Evolutionary conservation across 1,140 invertebrate genomes (phyloP).

Genomic region (Aphis craccivora): DNA sequence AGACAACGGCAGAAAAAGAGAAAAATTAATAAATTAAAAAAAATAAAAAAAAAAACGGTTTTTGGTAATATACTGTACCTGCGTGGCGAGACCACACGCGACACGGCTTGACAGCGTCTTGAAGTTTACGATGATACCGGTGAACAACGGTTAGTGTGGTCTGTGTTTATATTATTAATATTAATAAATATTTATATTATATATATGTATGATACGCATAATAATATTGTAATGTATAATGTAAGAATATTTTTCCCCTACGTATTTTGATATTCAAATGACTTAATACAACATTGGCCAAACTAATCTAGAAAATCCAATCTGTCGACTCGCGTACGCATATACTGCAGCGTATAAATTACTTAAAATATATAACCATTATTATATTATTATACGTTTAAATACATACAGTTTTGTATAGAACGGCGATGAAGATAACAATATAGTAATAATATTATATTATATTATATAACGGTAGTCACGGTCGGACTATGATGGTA

Average conservation of each 20-base stretch:
- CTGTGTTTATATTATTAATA: slow-evolving; percentile 30
- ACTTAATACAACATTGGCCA: slow-evolving; percentile 28
- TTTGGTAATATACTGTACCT: slow-evolving; percentile 27
- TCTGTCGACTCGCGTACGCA: background rate
- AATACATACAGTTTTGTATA: background rate
- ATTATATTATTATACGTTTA: background rate
- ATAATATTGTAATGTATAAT: background rate
- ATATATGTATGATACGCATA: background rate
- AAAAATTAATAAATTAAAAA: slow-evolving; percentile 54
- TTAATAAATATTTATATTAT: background rate
- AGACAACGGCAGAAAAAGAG: background rate
- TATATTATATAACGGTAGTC: background rate
- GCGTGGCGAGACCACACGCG: slow-evolving; percentile 52
- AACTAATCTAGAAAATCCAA: slow-evolving; percentile 35
- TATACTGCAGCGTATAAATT: background rate
- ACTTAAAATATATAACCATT: background rate
- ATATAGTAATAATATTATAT: no score
- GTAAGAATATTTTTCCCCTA: background rate
- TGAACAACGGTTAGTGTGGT: slow-evolving; percentile 50
- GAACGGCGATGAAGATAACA: no score
- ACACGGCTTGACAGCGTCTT: slow-evolving; percentile 51
- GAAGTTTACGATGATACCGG: slow-evolving; percentile 52
- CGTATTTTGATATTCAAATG: background rate
- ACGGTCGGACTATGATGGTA: background rate
- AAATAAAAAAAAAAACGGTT: slow-evolving; percentile 44